Conservation (phyloP, 1,140 invertebrate species). For the Eupeodes corollae region DNA sequence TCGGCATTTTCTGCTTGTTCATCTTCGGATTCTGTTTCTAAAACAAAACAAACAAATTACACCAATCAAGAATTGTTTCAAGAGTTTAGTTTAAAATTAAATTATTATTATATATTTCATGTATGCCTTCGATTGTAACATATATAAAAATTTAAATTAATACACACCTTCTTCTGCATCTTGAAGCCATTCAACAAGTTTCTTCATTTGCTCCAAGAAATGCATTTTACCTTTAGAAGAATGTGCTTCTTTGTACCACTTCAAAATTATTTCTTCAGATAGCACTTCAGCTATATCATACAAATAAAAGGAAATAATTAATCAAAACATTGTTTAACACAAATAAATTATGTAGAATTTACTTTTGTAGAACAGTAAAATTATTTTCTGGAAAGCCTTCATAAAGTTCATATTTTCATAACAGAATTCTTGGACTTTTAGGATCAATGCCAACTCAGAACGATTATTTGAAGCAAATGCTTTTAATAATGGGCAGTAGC, state of each 20-base stretch:
- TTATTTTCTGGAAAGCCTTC: conserved; percentile 95
- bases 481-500: conserved; percentile 72
- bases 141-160: background rate
- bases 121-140: background rate
- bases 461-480: conserved; percentile 73
- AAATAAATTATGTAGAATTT: conserved; percentile 24
- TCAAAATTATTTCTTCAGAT: conserved; percentile 82
- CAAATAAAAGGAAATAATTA: background rate
- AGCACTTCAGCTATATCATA: conserved; percentile 60
- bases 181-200: conserved; percentile 93
- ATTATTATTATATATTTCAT: background rate
- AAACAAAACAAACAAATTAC: conserved; percentile 6
- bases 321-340: background rate
- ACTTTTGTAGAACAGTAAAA: conserved; percentile 92
- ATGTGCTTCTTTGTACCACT: conserved; percentile 89
- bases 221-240: conserved; percentile 90
- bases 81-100: background rate
- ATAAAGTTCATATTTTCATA: conserved; percentile 99
- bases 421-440: conserved; percentile 92
- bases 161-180: conserved; percentile 79
- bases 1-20: conserved; percentile 13
- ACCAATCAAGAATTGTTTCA: background rate
- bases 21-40: conserved; percentile 37
- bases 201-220: conserved; percentile 95
- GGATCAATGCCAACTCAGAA: conserved; percentile 75